Percentiles rank a stretch among this genome's conserved stretches.
phyloP scores from a whole-genome alignment of 2,888 invertebrate genomes.

The Syritta pipiens region DNA sequence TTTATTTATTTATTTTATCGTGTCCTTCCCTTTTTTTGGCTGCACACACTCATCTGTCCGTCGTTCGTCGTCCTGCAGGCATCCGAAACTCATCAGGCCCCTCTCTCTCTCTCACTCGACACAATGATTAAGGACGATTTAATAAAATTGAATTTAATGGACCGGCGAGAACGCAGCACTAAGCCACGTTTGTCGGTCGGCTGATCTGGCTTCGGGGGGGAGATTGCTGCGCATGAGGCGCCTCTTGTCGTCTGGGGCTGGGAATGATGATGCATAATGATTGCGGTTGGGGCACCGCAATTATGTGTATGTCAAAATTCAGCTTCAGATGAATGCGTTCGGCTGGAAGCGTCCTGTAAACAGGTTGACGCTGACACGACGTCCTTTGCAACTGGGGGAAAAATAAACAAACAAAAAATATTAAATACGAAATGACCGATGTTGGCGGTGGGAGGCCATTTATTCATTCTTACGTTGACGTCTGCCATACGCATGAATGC shows the following conservation, averaged over 20 bases:
- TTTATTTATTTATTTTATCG: too few relatives aligned
- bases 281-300: slow-evolving; percentile 35
- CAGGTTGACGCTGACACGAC: not conserved
- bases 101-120: slow-evolving; percentile 6
- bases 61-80: too few relatives aligned
- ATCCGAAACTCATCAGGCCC: slow-evolving; percentile 28
- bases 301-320: slow-evolving; percentile 46
- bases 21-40: slow-evolving; percentile 11
- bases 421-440: not conserved
- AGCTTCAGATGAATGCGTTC: slow-evolving; percentile 44
- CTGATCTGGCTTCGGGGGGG: not conserved
- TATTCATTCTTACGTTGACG: slow-evolving; percentile 45
- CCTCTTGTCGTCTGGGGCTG: not conserved
- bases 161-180: slow-evolving; percentile 34
- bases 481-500: slow-evolving; percentile 3
- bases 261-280: slow-evolving; percentile 44
- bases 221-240: too few relatives aligned
- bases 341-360: slow-evolving; percentile 19
- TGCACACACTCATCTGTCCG: too few relatives aligned
- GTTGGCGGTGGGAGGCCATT: slow-evolving; percentile 18
- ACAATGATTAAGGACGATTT: slow-evolving; percentile 58
- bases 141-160: slow-evolving; percentile 66
- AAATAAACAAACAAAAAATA: slow-evolving; percentile 9
- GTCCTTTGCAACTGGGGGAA: not conserved
- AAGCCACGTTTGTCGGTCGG: slow-evolving; percentile 25